Percentiles rank a stretch among this genome's conserved stretches.
These are phyloP conservation scores for Endomychus coccineus DNA, from an alignment of 2,888 invertebrate species.

Conservation along the genomic window DNA sequence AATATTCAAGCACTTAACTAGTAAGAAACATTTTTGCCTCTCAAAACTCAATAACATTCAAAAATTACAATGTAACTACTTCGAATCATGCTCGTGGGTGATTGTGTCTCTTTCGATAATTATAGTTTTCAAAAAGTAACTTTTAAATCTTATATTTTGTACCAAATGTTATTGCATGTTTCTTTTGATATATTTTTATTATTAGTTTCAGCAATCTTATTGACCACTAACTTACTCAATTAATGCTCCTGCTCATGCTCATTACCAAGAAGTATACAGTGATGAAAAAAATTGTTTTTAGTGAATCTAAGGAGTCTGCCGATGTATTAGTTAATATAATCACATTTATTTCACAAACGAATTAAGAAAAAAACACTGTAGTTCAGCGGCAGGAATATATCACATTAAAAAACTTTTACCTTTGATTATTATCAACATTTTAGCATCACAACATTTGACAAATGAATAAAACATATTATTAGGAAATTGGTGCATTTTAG, in stretches of 20 bases:
- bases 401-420: slow-evolving; percentile 34
- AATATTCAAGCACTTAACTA: background rate
- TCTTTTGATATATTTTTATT: slow-evolving; percentile 35
- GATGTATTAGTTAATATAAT: slow-evolving; percentile 24
- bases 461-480: background rate
- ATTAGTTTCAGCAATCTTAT: slow-evolving; percentile 34
- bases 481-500: slow-evolving; percentile 20
- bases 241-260: slow-evolving; percentile 11
- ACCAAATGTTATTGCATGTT: no score
- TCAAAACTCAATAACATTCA: no score
- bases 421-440: background rate
- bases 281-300: slow-evolving; percentile 4
- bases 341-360: slow-evolving; percentile 26
- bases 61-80: no score
- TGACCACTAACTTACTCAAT: slow-evolving; percentile 30
- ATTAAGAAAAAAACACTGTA: slow-evolving; percentile 27
- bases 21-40: slow-evolving; percentile 5
- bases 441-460: slow-evolving; percentile 6
- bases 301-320: slow-evolving; percentile 35
- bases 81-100: no score
- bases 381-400: slow-evolving; percentile 36
- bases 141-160: no score
- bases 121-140: no score
- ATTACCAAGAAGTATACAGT: slow-evolving; percentile 2
- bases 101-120: slow-evolving; percentile 36